Evolutionary conservation across 2,888 invertebrate genomes (phyloP).

Genomic region (Drosophila atripex): DNA sequence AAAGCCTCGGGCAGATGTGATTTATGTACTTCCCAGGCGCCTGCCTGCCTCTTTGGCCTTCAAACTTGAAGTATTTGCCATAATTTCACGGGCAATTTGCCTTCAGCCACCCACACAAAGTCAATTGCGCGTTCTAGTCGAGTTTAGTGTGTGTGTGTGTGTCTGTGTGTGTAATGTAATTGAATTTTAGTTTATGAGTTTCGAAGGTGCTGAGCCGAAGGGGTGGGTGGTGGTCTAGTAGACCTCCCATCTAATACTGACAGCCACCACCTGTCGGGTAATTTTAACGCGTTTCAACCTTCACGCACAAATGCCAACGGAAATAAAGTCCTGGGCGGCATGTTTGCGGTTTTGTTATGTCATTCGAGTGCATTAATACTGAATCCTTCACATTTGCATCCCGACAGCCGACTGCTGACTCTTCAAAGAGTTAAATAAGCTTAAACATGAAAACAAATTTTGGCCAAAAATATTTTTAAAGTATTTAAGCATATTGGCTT

Average conservation of each 20-base stretch:
- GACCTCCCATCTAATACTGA: background rate
- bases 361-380: constrained; percentile 54
- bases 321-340: constrained; percentile 41
- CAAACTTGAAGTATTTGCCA: constrained; percentile 62
- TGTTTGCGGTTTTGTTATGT: constrained; percentile 60
- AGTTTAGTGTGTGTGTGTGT: background rate
- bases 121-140: constrained; percentile 63
- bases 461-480: no score
- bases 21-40: constrained; percentile 49
- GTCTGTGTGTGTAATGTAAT: constrained; percentile 55
- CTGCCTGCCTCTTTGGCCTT: constrained; percentile 6
- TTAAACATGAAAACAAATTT: background rate
- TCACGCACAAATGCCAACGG: constrained; percentile 21
- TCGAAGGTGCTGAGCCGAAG: no score
- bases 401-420: background rate
- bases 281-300: constrained; percentile 14
- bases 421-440: constrained; percentile 23
- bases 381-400: constrained; percentile 31
- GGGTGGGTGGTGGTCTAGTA: no score
- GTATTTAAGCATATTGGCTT: no score
- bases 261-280: constrained; percentile 16
- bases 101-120: constrained; percentile 65
- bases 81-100: constrained; percentile 76
- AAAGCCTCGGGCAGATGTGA: constrained; percentile 40
- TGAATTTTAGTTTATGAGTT: constrained; percentile 50